Base-by-base conservation (phyloP, 2,888 invertebrate genomes). In the Brachypalpus laphriformis region DNA sequence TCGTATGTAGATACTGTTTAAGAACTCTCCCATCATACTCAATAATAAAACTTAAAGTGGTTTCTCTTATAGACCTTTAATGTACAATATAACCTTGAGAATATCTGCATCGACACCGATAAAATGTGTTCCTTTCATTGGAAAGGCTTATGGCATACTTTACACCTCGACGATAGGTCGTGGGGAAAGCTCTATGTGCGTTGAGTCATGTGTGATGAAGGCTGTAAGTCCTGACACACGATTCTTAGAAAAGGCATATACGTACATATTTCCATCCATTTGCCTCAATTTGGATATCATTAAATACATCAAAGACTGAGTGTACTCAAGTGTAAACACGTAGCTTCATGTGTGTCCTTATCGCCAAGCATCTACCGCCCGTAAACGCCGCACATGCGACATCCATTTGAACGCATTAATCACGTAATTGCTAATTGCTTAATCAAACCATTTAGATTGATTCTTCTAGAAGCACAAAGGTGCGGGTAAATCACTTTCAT, bases 371-470 rank as follows among this genome's bases (percentile, higher is more conserved):
- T 14, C 22, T 49, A 6, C 14, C 0, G 14, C 14, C 7, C n/a
- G 4, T 31, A 16, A 28, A 45, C 37, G 28, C 28, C 56, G 18
- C 40, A 25, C 51, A 37, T 14, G 9, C 14, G 37, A 25, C 37
- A 71, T 5, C 49, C 22, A 25, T 40, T 65, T 65, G n/a, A 45
- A 22, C 22, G 18, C 22, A 42, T 56, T 65, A 65, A 74, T 56
- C 56, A 74, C 18, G 42, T 22, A 45, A 20, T 22, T 22, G 56
- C 45, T 74, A 56, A 74, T 74, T 45, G 22, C 56, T 65, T 45
- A 65, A 7, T 18, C 61, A 45, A 54, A 22, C 18, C 49, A 49
- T 51, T 20, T 16, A 18, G 47, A 31, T 20, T 42, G 11, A n/a
- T 11, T 42, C 16, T 22, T 51, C 22, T 51, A 18, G n/a, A 28